Percentiles rank a stretch among this genome's conserved stretches.
Evolutionary conservation across 2,797 vertebrate genomes (phyloP).

Genomic region (Acanthornis magna): DNA sequence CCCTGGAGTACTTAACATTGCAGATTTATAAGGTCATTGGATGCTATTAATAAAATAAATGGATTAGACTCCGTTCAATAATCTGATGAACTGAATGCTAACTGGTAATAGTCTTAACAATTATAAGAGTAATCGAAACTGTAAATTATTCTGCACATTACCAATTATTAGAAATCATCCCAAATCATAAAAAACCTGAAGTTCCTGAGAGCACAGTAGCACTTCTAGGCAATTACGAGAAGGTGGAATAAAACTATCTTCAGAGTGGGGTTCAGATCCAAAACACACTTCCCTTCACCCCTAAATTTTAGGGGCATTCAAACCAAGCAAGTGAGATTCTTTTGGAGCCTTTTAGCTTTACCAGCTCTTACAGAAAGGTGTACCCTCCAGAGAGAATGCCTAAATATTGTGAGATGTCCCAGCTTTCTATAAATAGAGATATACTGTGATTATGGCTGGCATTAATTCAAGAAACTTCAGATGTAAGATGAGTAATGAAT

Average conservation of each 20-base stretch:
- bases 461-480: conserved; percentile 71
- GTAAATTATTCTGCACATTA: background rate
- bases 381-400: conserved; percentile 35
- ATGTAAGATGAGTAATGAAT: conserved; percentile 64
- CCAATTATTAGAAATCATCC: background rate
- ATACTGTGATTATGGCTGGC: conserved; percentile 67
- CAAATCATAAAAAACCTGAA: background rate
- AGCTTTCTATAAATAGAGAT: conserved; percentile 69
- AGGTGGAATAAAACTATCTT: background rate
- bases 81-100: background rate
- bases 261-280: background rate
- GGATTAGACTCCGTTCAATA: background rate
- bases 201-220: background rate
- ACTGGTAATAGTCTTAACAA: background rate
- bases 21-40: conserved; percentile 7
- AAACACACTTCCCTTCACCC: background rate
- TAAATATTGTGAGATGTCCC: conserved; percentile 56
- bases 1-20: background rate
- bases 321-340: background rate
- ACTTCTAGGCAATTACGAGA: background rate
- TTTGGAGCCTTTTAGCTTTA: background rate
- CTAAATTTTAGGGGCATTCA: background rate
- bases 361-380: conserved; percentile 56
- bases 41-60: conserved; percentile 35
- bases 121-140: background rate